Percentiles rank a stretch among this genome's conserved stretches.
phyloP scores from a whole-genome alignment of 1,140 invertebrate genomes.

The Scaptodrosophila lebanonensis region DNA sequence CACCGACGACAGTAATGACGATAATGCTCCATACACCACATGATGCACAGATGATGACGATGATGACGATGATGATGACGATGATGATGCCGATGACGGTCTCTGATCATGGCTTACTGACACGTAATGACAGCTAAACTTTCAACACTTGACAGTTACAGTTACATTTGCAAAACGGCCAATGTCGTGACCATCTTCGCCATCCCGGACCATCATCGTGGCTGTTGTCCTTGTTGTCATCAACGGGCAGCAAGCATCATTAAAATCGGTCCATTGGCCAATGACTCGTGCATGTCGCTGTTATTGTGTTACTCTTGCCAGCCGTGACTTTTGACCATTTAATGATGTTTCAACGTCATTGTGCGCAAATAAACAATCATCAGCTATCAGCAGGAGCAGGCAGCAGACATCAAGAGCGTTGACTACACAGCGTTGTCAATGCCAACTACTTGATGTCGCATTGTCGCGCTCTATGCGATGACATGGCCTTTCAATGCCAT shows the following conservation, averaged over 20 bases:
- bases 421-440: too few relatives aligned
- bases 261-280: conserved; percentile 31
- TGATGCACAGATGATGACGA: conserved; percentile 19
- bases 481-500: conserved; percentile 60
- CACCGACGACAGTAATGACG: too few relatives aligned
- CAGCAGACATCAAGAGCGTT: background rate
- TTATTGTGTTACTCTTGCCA: conserved; percentile 31
- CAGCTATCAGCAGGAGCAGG: conserved; percentile 49
- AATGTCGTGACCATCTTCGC: conserved; percentile 22
- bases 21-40: too few relatives aligned
- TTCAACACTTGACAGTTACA: conserved; percentile 51
- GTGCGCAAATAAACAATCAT: conserved; percentile 69
- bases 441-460: too few relatives aligned
- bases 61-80: conserved; percentile 23
- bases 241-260: conserved; percentile 14
- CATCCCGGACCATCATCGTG: conserved; percentile 2
- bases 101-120: conserved; percentile 66
- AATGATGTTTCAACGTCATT: conserved; percentile 70
- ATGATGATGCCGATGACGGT: conserved; percentile 1
- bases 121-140: conserved; percentile 72
- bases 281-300: conserved; percentile 63
- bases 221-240: conserved; percentile 24
- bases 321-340: conserved; percentile 73
- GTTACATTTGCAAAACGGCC: conserved; percentile 22
- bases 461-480: conserved; percentile 64